Evolutionary conservation across 2,113 vertebrate species (phyloP).

Genomic region (Nesogale talazaci): DNA sequence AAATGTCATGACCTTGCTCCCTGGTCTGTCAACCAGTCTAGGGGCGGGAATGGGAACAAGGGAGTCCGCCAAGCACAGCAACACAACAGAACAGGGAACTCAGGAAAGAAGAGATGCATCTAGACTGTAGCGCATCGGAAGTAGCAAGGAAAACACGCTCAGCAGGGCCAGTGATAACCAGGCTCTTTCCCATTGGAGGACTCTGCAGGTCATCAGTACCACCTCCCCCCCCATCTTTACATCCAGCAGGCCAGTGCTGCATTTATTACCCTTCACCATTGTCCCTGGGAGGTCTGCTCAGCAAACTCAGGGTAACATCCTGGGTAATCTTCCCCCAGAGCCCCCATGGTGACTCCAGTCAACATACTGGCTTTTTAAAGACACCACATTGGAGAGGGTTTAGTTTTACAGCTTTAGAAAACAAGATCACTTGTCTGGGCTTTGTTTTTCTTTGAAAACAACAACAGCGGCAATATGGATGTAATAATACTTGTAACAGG

Average conservation of each 20-base stretch:
- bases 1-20: constrained; percentile 95
- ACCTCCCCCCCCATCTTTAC: constrained; percentile 94
- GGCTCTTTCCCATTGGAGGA: constrained; percentile 96
- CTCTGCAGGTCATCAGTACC: constrained; percentile 92
- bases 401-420: neutral
- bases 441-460: neutral
- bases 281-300: neutral
- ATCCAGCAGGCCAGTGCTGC: neutral
- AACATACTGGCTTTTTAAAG: neutral
- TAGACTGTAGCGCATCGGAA: constrained; percentile 83
- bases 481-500: neutral
- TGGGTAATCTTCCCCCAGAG: neutral
- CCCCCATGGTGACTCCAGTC: neutral
- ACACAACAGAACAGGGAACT: neutral
- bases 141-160: constrained; percentile 89
- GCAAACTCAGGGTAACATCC: neutral
- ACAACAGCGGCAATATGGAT: too few relatives aligned
- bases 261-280: neutral
- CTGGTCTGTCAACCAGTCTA: constrained; percentile 88
- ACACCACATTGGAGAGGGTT: neutral
- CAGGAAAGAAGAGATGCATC: neutral
- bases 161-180: constrained; percentile 94
- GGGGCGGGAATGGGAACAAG: neutral
- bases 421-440: neutral
- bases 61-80: neutral